phyloP scores from a whole-genome alignment of 2,113 vertebrate species.

The Sorex araneus region DNA sequence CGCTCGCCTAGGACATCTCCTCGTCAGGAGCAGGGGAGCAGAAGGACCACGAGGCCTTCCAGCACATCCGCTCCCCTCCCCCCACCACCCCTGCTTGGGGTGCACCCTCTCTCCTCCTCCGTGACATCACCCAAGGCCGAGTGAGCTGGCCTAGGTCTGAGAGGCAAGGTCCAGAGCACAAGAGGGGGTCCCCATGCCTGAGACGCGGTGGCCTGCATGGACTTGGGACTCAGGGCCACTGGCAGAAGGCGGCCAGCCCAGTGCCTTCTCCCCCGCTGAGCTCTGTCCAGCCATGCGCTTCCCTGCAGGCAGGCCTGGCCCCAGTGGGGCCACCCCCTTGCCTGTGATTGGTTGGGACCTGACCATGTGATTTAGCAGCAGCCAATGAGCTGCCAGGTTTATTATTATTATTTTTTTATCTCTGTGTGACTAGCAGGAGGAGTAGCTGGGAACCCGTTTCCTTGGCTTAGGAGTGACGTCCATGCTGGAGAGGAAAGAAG shows the following conservation, averaged over 20 bases:
- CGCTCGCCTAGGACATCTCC: neutral
- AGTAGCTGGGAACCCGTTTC: neutral
- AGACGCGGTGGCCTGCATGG: too few relatives aligned
- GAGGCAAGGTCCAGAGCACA: neutral
- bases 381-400: neutral
- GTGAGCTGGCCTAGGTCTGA: neutral
- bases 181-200: neutral
- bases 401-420: neutral
- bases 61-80: too few relatives aligned
- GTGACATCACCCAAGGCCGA: neutral
- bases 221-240: too few relatives aligned
- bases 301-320: neutral
- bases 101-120: neutral
- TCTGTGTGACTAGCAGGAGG: neutral
- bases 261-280: neutral
- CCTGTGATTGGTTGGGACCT: constrained; percentile 12
- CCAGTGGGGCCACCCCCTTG: neutral
- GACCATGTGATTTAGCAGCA: neutral
- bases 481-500: too few relatives aligned
- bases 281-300: neutral
- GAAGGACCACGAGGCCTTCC: too few relatives aligned
- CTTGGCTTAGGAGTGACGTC: too few relatives aligned
- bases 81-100: too few relatives aligned
- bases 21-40: neutral
- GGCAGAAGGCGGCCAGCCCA: too few relatives aligned